Conservation (phyloP, 2,797 vertebrate genomes). For the Oreortyx pictus region DNA sequence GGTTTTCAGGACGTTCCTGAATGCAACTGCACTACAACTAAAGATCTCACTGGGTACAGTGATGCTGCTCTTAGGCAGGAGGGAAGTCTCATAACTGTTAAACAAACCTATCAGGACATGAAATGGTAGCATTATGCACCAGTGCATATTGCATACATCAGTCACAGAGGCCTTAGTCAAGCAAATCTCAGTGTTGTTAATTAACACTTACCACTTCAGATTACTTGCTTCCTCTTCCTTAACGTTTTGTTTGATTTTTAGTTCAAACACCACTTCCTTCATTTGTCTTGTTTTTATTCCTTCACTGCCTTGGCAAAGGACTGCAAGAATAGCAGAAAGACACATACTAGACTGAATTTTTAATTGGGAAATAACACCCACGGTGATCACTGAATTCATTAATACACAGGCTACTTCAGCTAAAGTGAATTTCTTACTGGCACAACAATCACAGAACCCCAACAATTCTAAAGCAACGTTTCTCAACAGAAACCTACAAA, state of each 20-base stretch:
- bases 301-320: slow-evolving; percentile 71
- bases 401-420: background rate
- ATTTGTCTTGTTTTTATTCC: slow-evolving; percentile 79
- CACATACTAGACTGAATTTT: slow-evolving; percentile 15
- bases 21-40: background rate
- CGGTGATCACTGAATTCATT: background rate
- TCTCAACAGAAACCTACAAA: background rate
- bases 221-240: slow-evolving; percentile 82
- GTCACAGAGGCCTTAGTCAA: background rate
- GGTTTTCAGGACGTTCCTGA: background rate
- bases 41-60: background rate
- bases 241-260: slow-evolving; percentile 81
- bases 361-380: background rate
- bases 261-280: slow-evolving; percentile 87
- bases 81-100: background rate
- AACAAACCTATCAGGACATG: background rate
- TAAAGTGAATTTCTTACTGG: background rate
- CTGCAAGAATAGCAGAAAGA: slow-evolving; percentile 67
- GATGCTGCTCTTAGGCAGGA: background rate
- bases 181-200: background rate
- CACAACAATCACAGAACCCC: background rate
- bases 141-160: background rate
- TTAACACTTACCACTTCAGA: slow-evolving; percentile 82
- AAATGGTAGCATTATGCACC: background rate
- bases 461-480: background rate